phyloP scores from a whole-genome alignment of 2,113 vertebrate genomes.

The pig (Sus scrofa) region T2T-Sscrofa CM000820.6:35387001-35387500 shows the following conservation, averaged over 20 bases:
- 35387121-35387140: too few species aligned
- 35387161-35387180: too few species aligned
- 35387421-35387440: background rate
- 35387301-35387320: background rate
- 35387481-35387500: too few species aligned
- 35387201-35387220: too few species aligned
- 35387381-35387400: background rate
- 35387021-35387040: background rate
- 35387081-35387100: too few species aligned
- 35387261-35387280: too few species aligned
- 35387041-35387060: background rate
- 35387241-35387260: too few species aligned
- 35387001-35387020: background rate
- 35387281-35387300: slow-evolving; percentile 7
- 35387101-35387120: too few species aligned
- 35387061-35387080: background rate
- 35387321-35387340: background rate
- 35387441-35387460: background rate
- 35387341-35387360: background rate
- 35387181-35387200: too few species aligned
- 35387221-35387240: too few species aligned
- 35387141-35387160: too few species aligned
- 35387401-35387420: background rate
- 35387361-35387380: background rate
- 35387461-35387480: too few species aligned